Base-by-base conservation (phyloP, 1,140 invertebrate species). In the Drosophila biarmipes region DNA sequence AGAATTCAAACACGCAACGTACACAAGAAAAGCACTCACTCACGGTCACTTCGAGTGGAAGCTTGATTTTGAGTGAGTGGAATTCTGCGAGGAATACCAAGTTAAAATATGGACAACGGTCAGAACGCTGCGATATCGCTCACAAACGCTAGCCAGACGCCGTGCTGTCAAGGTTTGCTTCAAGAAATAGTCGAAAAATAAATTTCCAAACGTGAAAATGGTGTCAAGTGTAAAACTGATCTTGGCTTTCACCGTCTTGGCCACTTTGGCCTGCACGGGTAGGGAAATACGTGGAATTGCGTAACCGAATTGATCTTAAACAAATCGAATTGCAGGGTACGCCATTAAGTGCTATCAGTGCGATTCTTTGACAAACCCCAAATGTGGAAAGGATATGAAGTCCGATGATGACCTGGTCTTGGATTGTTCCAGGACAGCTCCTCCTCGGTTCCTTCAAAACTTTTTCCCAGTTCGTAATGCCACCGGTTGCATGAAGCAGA, bases 401-500 rank as follows among this genome's bases (percentile, higher is more conserved):
- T 48, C 68, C 15, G 75, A 85, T 6, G 27, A 63, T 6, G 59
- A 14, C 6, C 17, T 71, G 14, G 57, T 91, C 11, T 27, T 80
- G 46, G 90, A 91, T 46, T 91, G 90, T 29, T 0, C 68, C 31
- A 78, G 56, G 40, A 49, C 78, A 10, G 40, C 72, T 6, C 63
- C 82, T 1, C 90, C 90, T 3, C 76, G 79, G 7, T 90, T 73
- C 56, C 69, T 91, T 43, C 72, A 74, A 29, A 69, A 19, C 56
- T 51, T 78, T 34, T 67, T 79, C 54, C 64, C 72, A 10, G 59
- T 66, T 7, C 78, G 69, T 40, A 91, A 91, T 73, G 90, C 90
- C 57, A 91, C 90, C 19, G 90, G 90, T 11, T 91, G 90, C 78
- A 81, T 91, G 90, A 91, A 79, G 80, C 78, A 89, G 63, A 52